Evolutionary conservation across 2,888 invertebrate species (phyloP).

Genomic region (Lithophane semibrunnea): DNA sequence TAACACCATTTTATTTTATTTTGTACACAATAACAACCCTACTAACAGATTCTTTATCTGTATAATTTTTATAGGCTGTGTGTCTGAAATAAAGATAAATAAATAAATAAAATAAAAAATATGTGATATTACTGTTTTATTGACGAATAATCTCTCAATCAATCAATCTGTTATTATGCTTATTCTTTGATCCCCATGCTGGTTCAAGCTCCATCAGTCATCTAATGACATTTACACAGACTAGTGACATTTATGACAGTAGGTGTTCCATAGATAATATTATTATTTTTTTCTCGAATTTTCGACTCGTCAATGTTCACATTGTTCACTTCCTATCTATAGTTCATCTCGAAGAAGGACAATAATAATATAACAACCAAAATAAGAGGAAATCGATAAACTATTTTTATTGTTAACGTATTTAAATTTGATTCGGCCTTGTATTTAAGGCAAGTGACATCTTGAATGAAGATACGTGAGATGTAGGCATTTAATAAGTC

Average conservation of each 20-base stretch:
- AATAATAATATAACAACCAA: background rate
- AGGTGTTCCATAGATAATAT: background rate
- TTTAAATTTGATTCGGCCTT: slow-evolving; percentile 13
- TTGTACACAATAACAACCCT: too few species aligned
- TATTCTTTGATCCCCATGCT: background rate
- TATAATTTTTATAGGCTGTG: too few species aligned
- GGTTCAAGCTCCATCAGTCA: background rate
- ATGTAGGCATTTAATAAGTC: background rate
- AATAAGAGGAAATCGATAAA: slow-evolving; percentile 12
- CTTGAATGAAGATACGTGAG: background rate
- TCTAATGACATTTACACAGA: slow-evolving; percentile 2
- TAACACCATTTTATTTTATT: too few species aligned
- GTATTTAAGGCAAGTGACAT: background rate
- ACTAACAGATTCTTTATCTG: too few species aligned
- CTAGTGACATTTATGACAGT: slow-evolving; percentile 18
- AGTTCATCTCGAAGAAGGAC: slow-evolving; percentile 1
- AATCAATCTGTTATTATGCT: background rate
- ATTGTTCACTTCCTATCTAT: too few species aligned
- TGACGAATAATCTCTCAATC: background rate
- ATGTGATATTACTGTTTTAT: background rate
- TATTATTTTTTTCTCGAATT: background rate
- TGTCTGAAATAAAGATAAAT: too few species aligned
- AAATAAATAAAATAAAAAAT: too few species aligned
- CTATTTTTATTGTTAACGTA: slow-evolving; percentile 11
- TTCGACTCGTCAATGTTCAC: background rate